A percentile compares a stretch with the other conserved stretches of the same genome.
Evolutionary conservation across 2,888 invertebrate species (phyloP).

Genomic region (Heliconius erato): DNA sequence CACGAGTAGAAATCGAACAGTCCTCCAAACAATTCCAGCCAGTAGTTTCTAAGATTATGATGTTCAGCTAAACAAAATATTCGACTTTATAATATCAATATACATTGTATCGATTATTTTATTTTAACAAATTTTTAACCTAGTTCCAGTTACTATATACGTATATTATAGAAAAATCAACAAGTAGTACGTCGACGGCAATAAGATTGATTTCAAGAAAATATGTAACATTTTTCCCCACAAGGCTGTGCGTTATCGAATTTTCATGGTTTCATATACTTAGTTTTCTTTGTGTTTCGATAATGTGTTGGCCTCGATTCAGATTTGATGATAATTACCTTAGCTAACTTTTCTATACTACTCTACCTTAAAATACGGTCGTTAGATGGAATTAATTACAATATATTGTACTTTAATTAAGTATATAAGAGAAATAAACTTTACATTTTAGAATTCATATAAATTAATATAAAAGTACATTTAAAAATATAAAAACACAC

Average conservation of each 20-base stretch:
- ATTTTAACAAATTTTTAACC: not conserved
- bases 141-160: not conserved
- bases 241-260: slow-evolving; percentile 38
- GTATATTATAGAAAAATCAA: not conserved
- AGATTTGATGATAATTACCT: slow-evolving; percentile 32
- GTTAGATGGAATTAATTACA: not conserved
- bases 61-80: not conserved
- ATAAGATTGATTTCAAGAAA: slow-evolving; percentile 9
- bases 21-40: not conserved
- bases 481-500: too few relatives aligned
- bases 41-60: not conserved
- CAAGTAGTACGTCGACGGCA: not conserved
- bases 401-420: too few relatives aligned
- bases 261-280: slow-evolving; percentile 32
- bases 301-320: slow-evolving; percentile 38
- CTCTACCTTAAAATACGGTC: not conserved
- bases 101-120: too few relatives aligned
- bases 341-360: not conserved
- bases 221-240: slow-evolving; percentile 7
- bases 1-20: too few relatives aligned
- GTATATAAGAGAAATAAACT: too few relatives aligned
- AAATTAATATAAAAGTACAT: too few relatives aligned
- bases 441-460: too few relatives aligned
- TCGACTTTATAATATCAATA: too few relatives aligned
- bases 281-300: slow-evolving; percentile 30